Conservation (phyloP, 2,797 vertebrate species). For the Bryconaethiops microstoma region DNA sequence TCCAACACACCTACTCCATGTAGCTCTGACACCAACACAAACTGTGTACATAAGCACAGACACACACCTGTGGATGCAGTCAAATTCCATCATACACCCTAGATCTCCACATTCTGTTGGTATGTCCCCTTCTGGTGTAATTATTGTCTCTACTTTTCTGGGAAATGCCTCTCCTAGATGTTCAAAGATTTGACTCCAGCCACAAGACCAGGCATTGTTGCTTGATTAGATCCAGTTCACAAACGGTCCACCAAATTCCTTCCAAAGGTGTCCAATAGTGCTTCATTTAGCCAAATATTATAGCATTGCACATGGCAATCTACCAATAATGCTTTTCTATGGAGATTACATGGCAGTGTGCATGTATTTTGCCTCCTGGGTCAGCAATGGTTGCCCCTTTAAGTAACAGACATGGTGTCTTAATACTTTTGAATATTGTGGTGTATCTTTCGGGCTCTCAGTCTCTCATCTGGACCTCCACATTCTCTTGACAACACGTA, state of each 20-base stretch:
- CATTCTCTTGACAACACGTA: conserved; percentile 17
- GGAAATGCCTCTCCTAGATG: neutral
- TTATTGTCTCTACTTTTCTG: neutral
- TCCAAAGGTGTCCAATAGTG: neutral
- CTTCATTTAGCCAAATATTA: neutral
- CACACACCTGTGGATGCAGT: neutral
- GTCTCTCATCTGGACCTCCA: neutral
- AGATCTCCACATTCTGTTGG: neutral
- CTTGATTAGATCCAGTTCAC: neutral
- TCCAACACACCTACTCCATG: conserved; percentile 31
- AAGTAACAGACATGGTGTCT: neutral
- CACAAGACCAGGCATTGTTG: neutral
- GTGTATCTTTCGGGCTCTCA: neutral
- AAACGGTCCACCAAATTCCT: neutral
- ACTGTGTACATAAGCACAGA: neutral
- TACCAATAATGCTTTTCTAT: neutral
- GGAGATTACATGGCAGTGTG: neutral
- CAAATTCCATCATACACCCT: neutral
- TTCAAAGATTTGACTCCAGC: neutral
- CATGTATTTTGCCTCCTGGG: too few species aligned
- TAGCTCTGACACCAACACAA: conserved; percentile 13
- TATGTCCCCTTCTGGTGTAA: too few species aligned
- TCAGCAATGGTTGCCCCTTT: neutral
- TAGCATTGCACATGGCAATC: neutral
- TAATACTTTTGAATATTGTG: neutral